These are phyloP conservation scores for Micrasema minimum DNA, from an alignment of 1,140 invertebrate species.

Conservation along the genomic window DNA sequence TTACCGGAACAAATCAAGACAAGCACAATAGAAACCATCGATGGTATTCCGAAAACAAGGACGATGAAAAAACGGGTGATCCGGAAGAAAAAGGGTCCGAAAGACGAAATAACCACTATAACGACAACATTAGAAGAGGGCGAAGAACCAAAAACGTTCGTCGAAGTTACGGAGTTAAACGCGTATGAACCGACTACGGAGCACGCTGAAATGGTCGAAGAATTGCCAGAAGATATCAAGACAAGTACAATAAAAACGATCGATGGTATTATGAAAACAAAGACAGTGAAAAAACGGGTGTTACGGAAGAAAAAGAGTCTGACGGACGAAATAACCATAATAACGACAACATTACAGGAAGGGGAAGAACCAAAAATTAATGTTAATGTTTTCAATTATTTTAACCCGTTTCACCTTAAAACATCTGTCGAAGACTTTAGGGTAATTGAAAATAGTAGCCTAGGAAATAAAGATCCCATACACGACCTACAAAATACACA, in stretches of 20 bases:
- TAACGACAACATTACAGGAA: not conserved
- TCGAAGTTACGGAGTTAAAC: not conserved
- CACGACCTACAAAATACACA: no score
- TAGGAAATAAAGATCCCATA: no score
- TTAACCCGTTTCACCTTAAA: no score
- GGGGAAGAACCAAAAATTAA: not conserved
- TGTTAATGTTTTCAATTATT: no score
- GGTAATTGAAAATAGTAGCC: no score
- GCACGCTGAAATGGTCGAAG: not conserved
- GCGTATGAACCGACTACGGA: not conserved
- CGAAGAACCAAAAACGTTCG: not conserved
- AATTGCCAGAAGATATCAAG: not conserved
- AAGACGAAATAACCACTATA: conserved; percentile 9
- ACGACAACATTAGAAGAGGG: not conserved
- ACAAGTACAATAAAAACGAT: not conserved
- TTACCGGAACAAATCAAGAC: conserved; percentile 48
- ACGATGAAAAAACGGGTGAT: not conserved
- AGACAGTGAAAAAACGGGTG: conserved; percentile 17
- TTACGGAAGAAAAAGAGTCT: conserved; percentile 1
- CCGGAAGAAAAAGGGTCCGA: not conserved
- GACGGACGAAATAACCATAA: conserved; percentile 1
- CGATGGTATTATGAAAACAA: not conserved
- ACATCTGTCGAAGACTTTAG: no score
- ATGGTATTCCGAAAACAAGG: not conserved
- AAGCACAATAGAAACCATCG: conserved; percentile 37